Evolutionary conservation across 2,797 vertebrate species (phyloP).

Genomic region (Macrochelys suwanniensis): DNA sequence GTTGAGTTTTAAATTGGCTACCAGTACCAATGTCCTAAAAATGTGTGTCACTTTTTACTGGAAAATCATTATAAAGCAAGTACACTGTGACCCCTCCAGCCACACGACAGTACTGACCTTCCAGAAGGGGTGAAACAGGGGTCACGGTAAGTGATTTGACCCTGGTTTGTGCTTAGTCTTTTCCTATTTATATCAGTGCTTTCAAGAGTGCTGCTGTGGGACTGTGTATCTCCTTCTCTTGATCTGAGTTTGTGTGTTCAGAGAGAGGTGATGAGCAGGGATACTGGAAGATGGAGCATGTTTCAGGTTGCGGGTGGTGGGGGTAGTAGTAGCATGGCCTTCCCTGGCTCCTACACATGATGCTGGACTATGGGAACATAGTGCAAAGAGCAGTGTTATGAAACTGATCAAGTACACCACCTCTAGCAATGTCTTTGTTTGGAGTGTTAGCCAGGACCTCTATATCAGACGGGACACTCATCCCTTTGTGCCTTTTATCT

Average conservation of each 20-base stretch:
- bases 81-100: not conserved
- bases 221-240: rapidly evolving
- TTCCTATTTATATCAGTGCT: not conserved
- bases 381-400: not conserved
- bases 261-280: not conserved
- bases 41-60: not conserved
- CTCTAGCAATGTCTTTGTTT: rapidly evolving
- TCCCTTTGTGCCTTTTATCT: not conserved
- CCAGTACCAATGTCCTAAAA: not conserved
- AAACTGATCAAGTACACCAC: not conserved
- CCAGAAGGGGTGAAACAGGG: not conserved
- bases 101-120: not conserved
- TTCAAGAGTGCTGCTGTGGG: not conserved
- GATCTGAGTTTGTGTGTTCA: not conserved
- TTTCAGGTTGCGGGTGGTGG: not conserved
- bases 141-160: not conserved
- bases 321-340: not conserved
- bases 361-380: not conserved
- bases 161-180: not conserved
- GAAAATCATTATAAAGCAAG: not conserved
- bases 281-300: not conserved
- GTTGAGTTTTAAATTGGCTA: not conserved
- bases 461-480: rapidly evolving
- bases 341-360: not conserved
- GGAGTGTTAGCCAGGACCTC: not conserved